Conservation (phyloP, 1,140 invertebrate species). For the Solenopsis invicta region DNA sequence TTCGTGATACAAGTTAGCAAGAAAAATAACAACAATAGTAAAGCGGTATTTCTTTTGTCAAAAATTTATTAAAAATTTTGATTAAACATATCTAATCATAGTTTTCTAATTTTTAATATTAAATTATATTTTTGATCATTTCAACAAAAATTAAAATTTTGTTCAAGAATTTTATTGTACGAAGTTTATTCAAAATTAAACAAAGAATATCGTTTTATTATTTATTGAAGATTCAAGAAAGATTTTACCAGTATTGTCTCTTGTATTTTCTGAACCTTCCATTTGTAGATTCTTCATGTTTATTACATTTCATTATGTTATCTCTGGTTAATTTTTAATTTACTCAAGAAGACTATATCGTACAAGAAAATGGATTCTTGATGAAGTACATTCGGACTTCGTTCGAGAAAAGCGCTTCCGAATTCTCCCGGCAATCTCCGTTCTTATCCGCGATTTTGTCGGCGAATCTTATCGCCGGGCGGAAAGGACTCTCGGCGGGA, state of each 20-base stretch:
- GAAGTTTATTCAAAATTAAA: neutral
- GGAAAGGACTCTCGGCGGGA: conserved; percentile 65
- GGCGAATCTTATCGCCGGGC: conserved; percentile 30
- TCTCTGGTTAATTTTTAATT: conserved; percentile 38
- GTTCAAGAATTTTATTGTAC: neutral
- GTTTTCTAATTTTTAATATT: neutral
- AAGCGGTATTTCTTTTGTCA: neutral
- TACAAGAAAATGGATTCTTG: conserved; percentile 39
- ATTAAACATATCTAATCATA: neutral
- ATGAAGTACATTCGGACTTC: conserved; percentile 12
- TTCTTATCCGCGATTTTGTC: conserved; percentile 47
- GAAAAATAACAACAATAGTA: neutral
- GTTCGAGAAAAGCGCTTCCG: conserved; percentile 26
- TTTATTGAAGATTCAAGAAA: neutral
- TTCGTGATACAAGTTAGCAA: neutral
- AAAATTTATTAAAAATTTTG: conserved; percentile 10
- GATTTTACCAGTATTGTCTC: neutral
- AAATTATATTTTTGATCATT: neutral
- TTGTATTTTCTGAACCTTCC: neutral
- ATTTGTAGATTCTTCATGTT: neutral
- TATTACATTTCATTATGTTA: neutral
- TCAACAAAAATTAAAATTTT: neutral
- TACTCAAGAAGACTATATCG: conserved; percentile 21
- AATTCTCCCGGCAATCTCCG: conserved; percentile 58
- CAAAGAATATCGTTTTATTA: neutral